Evolutionary conservation across 2,888 invertebrate genomes (phyloP).

Genomic region (Aradus depressus): DNA sequence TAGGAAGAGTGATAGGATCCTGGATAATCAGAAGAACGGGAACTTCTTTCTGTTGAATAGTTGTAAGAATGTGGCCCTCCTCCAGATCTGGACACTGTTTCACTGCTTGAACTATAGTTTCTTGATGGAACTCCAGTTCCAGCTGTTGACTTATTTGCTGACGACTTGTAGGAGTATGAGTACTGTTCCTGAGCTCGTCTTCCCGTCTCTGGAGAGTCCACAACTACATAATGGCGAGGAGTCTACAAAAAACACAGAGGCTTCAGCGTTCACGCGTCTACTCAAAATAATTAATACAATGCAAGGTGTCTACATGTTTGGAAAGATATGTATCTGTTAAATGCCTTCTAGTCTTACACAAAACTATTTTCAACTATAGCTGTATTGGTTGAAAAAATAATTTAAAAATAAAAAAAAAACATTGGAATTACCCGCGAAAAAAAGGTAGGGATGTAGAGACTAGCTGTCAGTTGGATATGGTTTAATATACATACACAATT

Average conservation of each 20-base stretch:
- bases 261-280: background rate
- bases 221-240: conserved; percentile 78
- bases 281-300: too few species aligned
- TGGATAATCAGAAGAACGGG: conserved; percentile 55
- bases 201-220: conserved; percentile 57
- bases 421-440: too few species aligned
- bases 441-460: too few species aligned
- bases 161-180: conserved; percentile 68
- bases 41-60: conserved; percentile 60
- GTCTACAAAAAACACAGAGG: conserved; percentile 44
- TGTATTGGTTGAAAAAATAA: too few species aligned
- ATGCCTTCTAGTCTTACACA: too few species aligned
- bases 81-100: conserved; percentile 53
- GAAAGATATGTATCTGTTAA: too few species aligned
- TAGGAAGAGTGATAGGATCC: conserved; percentile 68
- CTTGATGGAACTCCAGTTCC: conserved; percentile 45
- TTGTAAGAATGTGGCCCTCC: conserved; percentile 57
- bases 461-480: too few species aligned
- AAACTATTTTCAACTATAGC: too few species aligned
- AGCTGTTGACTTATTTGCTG: conserved; percentile 41
- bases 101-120: conserved; percentile 57
- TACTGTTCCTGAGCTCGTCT: conserved; percentile 69
- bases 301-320: too few species aligned
- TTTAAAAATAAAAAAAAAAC: too few species aligned
- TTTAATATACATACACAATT: too few species aligned